Percentiles rank a stretch among this genome's conserved stretches.
Conservation (phyloP, 2,113 vertebrate genomes). For the Thryonomys swinderianus region DNA sequence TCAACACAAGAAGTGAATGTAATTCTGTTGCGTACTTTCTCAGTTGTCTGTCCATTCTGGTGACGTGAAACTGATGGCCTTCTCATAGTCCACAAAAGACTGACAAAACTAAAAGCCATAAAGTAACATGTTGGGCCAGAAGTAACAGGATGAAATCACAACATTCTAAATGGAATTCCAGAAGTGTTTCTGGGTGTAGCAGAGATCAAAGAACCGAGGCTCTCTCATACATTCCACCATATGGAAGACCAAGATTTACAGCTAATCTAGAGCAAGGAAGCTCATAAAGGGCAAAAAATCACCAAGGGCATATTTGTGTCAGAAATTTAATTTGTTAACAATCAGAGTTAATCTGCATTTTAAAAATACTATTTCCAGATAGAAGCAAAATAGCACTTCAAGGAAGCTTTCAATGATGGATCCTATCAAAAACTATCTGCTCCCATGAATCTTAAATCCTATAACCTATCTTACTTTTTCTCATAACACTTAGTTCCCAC, state of each 20-base stretch:
- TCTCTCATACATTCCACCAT: neutral
- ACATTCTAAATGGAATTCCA: neutral
- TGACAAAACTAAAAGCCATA: neutral
- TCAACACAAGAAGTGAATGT: constrained; percentile 55
- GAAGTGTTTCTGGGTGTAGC: neutral
- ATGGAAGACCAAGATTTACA: neutral
- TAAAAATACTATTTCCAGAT: neutral
- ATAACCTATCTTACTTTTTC: neutral
- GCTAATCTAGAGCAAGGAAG: neutral
- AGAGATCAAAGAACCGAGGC: neutral
- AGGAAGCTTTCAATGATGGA: neutral
- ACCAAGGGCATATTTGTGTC: neutral
- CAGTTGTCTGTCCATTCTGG: neutral
- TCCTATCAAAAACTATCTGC: neutral
- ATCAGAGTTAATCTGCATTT: neutral
- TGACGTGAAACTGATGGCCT: neutral
- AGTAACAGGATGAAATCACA: constrained; percentile 29
- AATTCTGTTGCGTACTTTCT: constrained; percentile 43
- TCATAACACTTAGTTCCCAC: neutral
- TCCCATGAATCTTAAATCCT: neutral
- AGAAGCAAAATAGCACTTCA: neutral
- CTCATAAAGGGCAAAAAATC: neutral
- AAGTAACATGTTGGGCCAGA: neutral
- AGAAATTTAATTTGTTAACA: constrained; percentile 11
- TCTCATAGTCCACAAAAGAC: neutral